phyloP scores from a whole-genome alignment of 1,140 invertebrate genomes.

The Drosophila repletoides region DNA sequence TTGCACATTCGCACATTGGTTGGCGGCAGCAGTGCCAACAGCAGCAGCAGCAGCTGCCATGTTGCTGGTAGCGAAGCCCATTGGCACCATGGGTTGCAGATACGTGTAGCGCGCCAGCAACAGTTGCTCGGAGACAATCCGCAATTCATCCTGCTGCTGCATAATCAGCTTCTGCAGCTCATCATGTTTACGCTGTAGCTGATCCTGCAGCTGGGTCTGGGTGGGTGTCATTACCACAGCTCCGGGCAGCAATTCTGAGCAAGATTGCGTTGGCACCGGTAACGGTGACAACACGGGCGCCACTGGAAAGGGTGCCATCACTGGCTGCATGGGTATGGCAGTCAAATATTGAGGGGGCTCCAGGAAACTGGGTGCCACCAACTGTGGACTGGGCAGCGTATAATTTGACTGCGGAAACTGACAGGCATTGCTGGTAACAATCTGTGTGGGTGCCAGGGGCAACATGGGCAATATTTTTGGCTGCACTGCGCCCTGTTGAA shows the following conservation, averaged over 20 bases:
- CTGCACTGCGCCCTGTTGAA: constrained; percentile 35
- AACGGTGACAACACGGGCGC: constrained; percentile 81
- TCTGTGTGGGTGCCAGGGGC: constrained; percentile 51
- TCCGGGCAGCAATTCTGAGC: constrained; percentile 59
- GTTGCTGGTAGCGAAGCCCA: constrained; percentile 83
- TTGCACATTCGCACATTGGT: constrained; percentile 29
- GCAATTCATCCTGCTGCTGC: constrained; percentile 92
- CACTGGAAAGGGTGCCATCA: constrained; percentile 82
- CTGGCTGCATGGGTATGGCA: constrained; percentile 85
- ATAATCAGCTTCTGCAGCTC: constrained; percentile 92
- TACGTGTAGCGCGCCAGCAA: constrained; percentile 91
- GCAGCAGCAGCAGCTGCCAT: constrained; percentile 40
- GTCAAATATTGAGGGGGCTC: constrained; percentile 86
- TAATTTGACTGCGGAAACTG: constrained; percentile 65
- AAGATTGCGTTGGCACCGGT: constrained; percentile 56
- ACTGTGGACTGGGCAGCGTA: constrained; percentile 64
- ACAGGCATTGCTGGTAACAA: constrained; percentile 54
- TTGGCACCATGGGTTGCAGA: constrained; percentile 84
- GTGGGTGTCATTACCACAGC: constrained; percentile 84
- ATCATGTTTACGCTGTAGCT: constrained; percentile 92
- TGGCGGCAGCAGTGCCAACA: constrained; percentile 12
- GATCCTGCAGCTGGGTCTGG: constrained; percentile 88
- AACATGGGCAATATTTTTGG: constrained; percentile 63
- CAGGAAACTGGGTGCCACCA: constrained; percentile 82
- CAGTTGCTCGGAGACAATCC: constrained; percentile 91